A percentile compares a stretch with the other conserved stretches of the same genome.
phyloP scores from a whole-genome alignment of 2,113 vertebrate genomes.

The Platycercus adscitus region DNA sequence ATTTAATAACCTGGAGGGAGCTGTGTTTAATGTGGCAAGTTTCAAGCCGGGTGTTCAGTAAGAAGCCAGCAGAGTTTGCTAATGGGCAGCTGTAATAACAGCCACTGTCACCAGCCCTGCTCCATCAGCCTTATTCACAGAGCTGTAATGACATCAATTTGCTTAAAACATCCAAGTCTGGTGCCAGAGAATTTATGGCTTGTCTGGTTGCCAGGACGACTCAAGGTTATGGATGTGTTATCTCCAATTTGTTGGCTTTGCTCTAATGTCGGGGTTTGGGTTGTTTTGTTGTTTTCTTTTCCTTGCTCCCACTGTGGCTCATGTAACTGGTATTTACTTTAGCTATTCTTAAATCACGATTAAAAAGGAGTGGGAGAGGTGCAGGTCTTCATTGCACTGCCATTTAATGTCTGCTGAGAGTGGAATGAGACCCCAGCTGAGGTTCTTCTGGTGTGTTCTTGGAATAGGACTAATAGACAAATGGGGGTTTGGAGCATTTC shows the following conservation, averaged over 20 bases:
- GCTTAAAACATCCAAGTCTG: neutral
- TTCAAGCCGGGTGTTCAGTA: neutral
- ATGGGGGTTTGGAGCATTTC: neutral
- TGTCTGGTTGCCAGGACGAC: neutral
- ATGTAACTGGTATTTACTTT: neutral
- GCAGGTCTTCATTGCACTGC: neutral
- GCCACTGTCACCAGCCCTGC: neutral
- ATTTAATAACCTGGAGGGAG: neutral
- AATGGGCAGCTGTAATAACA: slow-evolving; percentile 38
- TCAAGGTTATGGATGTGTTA: neutral
- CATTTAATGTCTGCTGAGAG: neutral
- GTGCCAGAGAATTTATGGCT: slow-evolving; percentile 10
- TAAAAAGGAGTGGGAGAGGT: neutral
- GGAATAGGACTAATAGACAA: neutral
- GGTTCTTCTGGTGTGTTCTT: neutral
- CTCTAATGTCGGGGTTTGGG: neutral
- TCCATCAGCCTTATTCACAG: slow-evolving; percentile 14
- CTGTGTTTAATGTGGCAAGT: neutral
- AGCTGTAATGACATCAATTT: slow-evolving; percentile 24
- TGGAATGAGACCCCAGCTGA: neutral
- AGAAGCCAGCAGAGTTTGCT: neutral
- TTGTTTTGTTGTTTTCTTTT: neutral
- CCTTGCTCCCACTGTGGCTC: neutral
- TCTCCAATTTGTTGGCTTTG: neutral
- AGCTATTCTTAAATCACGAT: neutral